phyloP scores from a whole-genome alignment of 2,797 vertebrate genomes.

The Ptychobarbus kaznakovi region DNA sequence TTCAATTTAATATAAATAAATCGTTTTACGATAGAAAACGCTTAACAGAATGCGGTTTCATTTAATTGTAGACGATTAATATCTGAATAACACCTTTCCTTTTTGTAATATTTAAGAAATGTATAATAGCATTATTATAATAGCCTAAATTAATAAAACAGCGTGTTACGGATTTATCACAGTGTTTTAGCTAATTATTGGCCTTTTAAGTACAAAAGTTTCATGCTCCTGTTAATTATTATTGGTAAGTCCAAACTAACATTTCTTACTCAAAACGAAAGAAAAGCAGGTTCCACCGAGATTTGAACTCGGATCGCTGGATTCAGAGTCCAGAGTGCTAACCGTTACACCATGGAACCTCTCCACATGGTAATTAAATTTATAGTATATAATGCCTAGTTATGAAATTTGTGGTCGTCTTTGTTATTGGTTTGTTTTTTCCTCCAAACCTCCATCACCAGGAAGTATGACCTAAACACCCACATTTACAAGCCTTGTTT shows the following conservation, averaged over 20 bases:
- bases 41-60: background rate
- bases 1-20: background rate
- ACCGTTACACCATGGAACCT: conserved; percentile 74
- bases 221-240: background rate
- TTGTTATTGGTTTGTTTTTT: background rate
- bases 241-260: background rate
- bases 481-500: background rate
- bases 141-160: background rate
- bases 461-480: background rate
- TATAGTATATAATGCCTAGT: accelerated
- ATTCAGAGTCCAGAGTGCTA: conserved; percentile 75
- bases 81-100: background rate
- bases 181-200: background rate
- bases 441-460: background rate
- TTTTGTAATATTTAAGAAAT: background rate
- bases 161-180: background rate
- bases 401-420: background rate
- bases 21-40: background rate
- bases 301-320: conserved; percentile 76
- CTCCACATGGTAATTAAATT: accelerated
- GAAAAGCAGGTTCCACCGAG: conserved; percentile 66
- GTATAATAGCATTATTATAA: background rate
- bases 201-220: background rate
- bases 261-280: accelerated
- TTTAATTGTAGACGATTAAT: background rate